Conservation (phyloP, 1,140 invertebrate species). For the Aphaenogaster floridana region DNA sequence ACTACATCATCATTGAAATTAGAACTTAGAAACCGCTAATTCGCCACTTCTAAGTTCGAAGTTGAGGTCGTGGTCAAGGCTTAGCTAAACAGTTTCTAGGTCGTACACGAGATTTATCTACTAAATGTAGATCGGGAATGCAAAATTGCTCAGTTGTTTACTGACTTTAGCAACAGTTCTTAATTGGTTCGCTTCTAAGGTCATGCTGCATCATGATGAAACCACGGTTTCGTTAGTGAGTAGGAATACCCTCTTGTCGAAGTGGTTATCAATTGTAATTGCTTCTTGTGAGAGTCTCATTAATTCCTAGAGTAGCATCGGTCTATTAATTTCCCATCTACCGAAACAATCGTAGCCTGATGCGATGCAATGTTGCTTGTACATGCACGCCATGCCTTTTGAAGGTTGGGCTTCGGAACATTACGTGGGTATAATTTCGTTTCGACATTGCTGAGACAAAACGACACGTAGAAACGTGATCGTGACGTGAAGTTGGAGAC, state of each 20-base stretch:
- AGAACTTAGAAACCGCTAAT: conserved; percentile 51
- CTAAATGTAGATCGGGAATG: background rate
- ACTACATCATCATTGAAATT: background rate
- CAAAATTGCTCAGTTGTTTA: conserved; percentile 27
- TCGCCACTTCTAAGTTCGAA: conserved; percentile 34
- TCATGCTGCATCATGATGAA: background rate
- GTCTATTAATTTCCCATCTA: conserved; percentile 42
- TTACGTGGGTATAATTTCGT: conserved; percentile 40
- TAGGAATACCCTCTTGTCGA: background rate
- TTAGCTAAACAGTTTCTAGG: conserved; percentile 27
- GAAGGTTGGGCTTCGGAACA: conserved; percentile 1
- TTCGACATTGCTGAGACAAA: conserved; percentile 32
- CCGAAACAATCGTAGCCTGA: background rate
- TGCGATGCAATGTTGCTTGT: background rate
- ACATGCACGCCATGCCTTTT: background rate
- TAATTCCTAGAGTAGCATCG: conserved; percentile 6
- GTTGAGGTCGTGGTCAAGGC: conserved; percentile 47
- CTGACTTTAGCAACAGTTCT: conserved; percentile 3
- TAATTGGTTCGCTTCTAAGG: conserved; percentile 1
- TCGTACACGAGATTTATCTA: background rate
- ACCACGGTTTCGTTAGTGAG: background rate
- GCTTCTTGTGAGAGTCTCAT: conserved; percentile 15
- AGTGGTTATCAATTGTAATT: conserved; percentile 35
- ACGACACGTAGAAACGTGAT: conserved; percentile 25
- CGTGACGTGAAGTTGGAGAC: conserved; percentile 10